A percentile compares a stretch with the other conserved stretches of the same genome.
Evolutionary conservation across 2,113 vertebrate species (phyloP).

Genomic region (Pagrus major): DNA sequence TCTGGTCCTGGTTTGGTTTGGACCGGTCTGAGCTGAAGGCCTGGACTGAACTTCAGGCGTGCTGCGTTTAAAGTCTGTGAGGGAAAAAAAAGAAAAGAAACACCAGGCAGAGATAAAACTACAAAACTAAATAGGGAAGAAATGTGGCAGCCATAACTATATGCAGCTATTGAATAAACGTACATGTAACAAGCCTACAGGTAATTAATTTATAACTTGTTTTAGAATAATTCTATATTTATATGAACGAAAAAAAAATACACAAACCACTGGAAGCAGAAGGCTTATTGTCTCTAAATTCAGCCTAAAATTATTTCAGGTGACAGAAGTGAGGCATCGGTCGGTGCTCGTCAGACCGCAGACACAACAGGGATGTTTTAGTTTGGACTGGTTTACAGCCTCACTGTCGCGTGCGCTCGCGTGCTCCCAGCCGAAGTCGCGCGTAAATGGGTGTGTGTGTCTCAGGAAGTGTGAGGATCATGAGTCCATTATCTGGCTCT

Average conservation of each 20-base stretch:
- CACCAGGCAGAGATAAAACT: neutral
- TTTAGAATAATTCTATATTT: neutral
- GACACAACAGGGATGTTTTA: constrained; percentile 57
- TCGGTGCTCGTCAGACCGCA: constrained; percentile 1
- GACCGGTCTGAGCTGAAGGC: constrained; percentile 2
- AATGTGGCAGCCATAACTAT: neutral
- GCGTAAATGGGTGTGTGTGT: constrained; percentile 17
- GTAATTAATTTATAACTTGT: neutral
- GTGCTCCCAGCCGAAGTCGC: constrained; percentile 56
- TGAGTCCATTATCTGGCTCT: constrained; percentile 43
- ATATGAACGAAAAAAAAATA: neutral
- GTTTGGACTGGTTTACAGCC: constrained; percentile 26
- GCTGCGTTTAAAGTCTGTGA: neutral
- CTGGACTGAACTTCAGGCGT: constrained; percentile 9
- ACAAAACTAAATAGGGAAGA: neutral
- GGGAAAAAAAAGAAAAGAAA: neutral
- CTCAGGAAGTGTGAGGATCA: constrained; percentile 66
- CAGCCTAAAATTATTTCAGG: too few species aligned
- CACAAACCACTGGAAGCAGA: neutral
- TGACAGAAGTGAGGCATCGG: neutral
- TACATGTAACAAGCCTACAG: neutral
- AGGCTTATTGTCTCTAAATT: neutral
- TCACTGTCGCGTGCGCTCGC: constrained; percentile 66
- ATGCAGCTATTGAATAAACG: too few species aligned
- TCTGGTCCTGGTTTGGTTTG: constrained; percentile 17